phyloP scores from a whole-genome alignment of 2,888 invertebrate genomes.

The Mellilla xanthometata region DNA sequence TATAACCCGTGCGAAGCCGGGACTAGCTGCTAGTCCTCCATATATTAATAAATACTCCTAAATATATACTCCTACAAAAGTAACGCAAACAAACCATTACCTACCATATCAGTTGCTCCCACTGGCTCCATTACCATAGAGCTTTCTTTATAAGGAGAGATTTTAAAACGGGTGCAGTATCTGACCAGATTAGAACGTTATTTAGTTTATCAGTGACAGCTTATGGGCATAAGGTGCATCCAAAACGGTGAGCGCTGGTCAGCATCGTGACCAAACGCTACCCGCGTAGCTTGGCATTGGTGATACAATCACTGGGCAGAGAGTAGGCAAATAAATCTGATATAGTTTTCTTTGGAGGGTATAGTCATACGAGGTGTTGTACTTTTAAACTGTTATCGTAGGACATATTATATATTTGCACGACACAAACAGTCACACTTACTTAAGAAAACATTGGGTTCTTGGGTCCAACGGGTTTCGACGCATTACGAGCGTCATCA shows the following conservation, averaged over 20 bases:
- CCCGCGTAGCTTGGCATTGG: slow-evolving; percentile 9
- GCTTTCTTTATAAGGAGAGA: slow-evolving; percentile 14
- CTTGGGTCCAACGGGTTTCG: no score
- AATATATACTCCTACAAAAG: no score
- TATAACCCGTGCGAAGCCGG: no score
- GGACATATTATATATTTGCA: no score
- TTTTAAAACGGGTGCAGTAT: slow-evolving; percentile 24
- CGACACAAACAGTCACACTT: no score
- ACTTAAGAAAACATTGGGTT: no score
- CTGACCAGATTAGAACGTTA: slow-evolving; percentile 54
- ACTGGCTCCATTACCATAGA: slow-evolving; percentile 25
- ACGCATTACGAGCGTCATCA: no score
- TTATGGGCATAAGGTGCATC: slow-evolving; percentile 55
- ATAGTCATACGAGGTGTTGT: no score
- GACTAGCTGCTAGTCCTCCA: no score
- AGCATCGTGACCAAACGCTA: slow-evolving; percentile 56
- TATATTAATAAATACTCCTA: no score
- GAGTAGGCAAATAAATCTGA: slow-evolving; percentile 6
- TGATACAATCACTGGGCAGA: slow-evolving; percentile 13
- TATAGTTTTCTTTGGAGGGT: no score
- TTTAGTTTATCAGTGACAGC: slow-evolving; percentile 66
- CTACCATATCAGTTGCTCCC: slow-evolving; percentile 4
- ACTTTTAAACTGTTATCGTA: no score
- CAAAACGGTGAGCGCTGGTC: slow-evolving; percentile 59
- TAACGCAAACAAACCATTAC: neutral